phyloP scores from a whole-genome alignment of 53 echinoderm and acorn worm species.

The Echinometra lucunter region DNA sequence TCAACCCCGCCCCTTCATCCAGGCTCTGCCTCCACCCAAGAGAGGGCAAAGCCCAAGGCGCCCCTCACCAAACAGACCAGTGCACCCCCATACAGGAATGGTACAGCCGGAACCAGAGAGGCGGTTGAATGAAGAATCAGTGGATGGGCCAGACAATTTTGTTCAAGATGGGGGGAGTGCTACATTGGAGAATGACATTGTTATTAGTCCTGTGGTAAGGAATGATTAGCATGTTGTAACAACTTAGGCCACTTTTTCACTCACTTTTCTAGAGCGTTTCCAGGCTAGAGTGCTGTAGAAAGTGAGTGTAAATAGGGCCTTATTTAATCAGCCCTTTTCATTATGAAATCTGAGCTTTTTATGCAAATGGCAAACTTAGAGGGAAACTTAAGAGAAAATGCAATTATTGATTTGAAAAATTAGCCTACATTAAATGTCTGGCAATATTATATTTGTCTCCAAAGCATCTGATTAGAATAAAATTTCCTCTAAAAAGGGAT shows the following conservation, averaged over 20 bases:
- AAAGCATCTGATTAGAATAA: no score
- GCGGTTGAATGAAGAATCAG: constrained; percentile 19
- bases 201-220: constrained; percentile 60
- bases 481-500: not conserved
- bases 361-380: not conserved
- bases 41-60: constrained; percentile 63
- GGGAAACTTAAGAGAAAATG: not conserved
- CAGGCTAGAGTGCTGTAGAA: no score
- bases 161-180: constrained; percentile 18
- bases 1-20: constrained; percentile 55
- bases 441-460: not conserved
- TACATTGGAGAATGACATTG: constrained; percentile 1
- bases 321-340: no score
- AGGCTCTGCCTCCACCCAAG: constrained; percentile 43
- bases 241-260: no score
- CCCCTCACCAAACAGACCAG: constrained; percentile 47
- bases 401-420: not conserved
- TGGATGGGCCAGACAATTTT: constrained; percentile 19
- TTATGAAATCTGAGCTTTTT: not conserved
- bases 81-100: constrained; percentile 34
- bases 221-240: not conserved
- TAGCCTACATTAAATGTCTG: not conserved
- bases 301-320: no score
- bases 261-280: no score
- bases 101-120: not conserved